Evolutionary conservation across 2,113 vertebrate genomes (phyloP).

Genomic region (Podocnemis expansa): DNA sequence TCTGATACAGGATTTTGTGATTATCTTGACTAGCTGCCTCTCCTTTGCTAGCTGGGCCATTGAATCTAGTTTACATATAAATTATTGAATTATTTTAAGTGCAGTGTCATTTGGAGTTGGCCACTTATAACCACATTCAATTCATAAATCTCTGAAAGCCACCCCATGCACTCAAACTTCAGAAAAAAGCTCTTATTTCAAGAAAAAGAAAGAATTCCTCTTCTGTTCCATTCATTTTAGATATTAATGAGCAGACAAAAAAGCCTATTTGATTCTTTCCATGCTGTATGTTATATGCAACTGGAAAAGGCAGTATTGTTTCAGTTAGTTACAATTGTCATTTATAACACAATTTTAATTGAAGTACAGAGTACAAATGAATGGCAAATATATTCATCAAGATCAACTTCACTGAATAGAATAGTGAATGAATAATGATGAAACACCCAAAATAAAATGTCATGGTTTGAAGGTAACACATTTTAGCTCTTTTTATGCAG

Average conservation of each 20-base stretch:
- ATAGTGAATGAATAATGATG: constrained; percentile 28
- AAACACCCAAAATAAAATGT: constrained; percentile 23
- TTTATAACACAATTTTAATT: constrained; percentile 44
- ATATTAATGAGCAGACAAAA: constrained; percentile 48
- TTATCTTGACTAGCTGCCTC: not conserved
- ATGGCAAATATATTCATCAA: constrained; percentile 42
- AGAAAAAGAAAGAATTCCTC: not conserved
- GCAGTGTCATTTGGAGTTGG: not conserved
- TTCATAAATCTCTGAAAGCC: not conserved
- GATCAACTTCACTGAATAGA: constrained; percentile 30
- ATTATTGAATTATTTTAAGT: not conserved
- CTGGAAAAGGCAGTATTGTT: constrained; percentile 51
- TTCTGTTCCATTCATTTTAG: constrained; percentile 27
- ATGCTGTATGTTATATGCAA: not conserved
- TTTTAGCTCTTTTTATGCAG: not conserved
- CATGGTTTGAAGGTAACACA: not conserved
- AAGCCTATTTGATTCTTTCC: constrained; percentile 3
- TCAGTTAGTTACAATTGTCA: constrained; percentile 31
- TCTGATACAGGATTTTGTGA: not conserved
- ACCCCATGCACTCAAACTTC: not conserved
- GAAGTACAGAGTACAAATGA: constrained; percentile 21
- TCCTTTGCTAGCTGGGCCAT: not conserved
- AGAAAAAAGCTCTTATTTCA: constrained; percentile 11
- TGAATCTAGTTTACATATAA: not conserved
- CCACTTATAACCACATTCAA: not conserved